A percentile compares a stretch with the other conserved stretches of the same genome.
phyloP scores from a whole-genome alignment of 1,140 invertebrate genomes.

The Saccostrea glomerata region DNA sequence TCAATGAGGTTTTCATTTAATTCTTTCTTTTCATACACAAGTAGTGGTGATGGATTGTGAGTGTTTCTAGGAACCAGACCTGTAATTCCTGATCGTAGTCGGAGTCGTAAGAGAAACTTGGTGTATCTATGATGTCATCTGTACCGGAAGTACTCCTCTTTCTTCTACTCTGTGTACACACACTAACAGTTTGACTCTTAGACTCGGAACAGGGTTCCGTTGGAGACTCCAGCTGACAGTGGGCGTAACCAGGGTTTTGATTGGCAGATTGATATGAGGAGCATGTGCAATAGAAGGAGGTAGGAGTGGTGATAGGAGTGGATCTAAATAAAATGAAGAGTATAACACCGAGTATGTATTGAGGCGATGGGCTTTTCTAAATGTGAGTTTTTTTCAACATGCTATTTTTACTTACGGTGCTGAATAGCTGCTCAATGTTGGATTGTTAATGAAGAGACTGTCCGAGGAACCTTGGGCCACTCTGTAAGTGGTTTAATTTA shows the following conservation, averaged over 20 bases:
- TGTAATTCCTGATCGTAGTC: neutral
- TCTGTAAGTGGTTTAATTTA: neutral
- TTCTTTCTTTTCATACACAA: no score
- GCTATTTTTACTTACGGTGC: neutral
- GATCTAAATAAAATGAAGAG: neutral
- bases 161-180: neutral
- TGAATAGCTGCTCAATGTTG: neutral
- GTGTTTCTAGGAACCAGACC: neutral
- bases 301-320: neutral
- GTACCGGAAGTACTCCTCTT: neutral
- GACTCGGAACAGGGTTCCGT: neutral
- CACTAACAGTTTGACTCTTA: neutral
- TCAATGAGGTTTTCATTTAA: no score
- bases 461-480: neutral
- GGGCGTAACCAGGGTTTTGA: neutral
- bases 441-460: conserved; percentile 2
- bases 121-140: conserved; percentile 8
- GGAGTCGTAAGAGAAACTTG: neutral
- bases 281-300: neutral
- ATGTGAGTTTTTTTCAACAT: neutral
- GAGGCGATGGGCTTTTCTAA: neutral
- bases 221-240: conserved; percentile 2
- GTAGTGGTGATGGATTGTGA: no score
- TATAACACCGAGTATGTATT: neutral
- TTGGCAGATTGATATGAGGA: neutral